These are phyloP conservation scores for Bubo bubo DNA, from an alignment of 2,113 vertebrate species.

Conservation along the genomic window DNA sequence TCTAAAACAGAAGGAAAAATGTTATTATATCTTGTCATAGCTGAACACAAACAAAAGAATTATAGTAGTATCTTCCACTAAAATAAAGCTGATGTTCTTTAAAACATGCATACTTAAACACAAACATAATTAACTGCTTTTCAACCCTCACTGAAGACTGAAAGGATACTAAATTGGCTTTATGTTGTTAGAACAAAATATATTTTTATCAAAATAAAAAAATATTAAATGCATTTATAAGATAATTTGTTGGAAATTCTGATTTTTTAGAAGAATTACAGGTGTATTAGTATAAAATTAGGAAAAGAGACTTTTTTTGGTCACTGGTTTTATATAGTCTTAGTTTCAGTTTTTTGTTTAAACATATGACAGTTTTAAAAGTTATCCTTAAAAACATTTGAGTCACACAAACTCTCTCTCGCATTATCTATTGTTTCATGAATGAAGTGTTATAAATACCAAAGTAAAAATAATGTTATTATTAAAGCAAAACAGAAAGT, in stretches of 20 bases:
- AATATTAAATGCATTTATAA: neutral
- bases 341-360: neutral
- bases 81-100: neutral
- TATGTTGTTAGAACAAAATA: neutral
- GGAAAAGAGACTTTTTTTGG: neutral
- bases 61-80: neutral
- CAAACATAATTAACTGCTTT: neutral
- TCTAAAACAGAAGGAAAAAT: neutral
- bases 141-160: neutral
- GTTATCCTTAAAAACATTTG: neutral
- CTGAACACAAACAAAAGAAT: neutral
- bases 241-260: neutral
- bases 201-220: neutral
- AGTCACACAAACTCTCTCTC: neutral
- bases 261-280: neutral
- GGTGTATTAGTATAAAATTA: neutral
- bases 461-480: neutral
- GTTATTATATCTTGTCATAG: neutral
- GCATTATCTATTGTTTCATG: neutral
- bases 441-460: neutral
- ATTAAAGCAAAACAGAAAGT: neutral
- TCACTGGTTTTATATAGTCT: neutral
- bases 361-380: neutral
- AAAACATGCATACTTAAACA: neutral
- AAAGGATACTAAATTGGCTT: neutral